Base-by-base conservation (phyloP, 1,140 invertebrate species). In the Doryteuthis pealeii region DNA sequence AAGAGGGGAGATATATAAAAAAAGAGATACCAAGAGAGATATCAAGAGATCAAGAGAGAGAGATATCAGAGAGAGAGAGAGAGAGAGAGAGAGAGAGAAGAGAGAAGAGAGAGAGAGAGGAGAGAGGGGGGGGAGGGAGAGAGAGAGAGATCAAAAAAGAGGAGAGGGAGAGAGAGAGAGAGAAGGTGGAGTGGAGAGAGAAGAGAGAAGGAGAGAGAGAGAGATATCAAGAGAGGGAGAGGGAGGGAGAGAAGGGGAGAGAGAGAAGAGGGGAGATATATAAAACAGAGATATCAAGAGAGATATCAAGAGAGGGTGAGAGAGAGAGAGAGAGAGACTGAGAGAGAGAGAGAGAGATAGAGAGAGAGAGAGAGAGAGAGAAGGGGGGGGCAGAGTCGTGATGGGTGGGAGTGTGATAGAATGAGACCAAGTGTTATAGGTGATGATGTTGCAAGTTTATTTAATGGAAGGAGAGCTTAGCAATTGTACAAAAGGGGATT, bases 1-100 rank as follows among this genome's bases (percentile, higher is more conserved):
- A 31, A 15, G 22, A 31, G 18, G 18, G 12, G 4, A 28, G 12
- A 10, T 28, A 69, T 31, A 31, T 28, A 69, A 32, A 58, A 32
- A 8, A 6, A 30, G 68, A 1, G 30, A 40, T 5, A 30, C 4
- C 74, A 68, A 3, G 32, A 77, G 76, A 68, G 73, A 33, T 77
- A 77, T 49, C 43, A 32, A 71, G 49, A 58, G 8, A 75, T 77
- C 31, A 70, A 75, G 43, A 43, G 70, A 33, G 73, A 71, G 66
- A 73, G 74, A 4, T 74, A 65, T 26, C 58, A 74, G 35, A 68
- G 45, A 68, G 28, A 40, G 65, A 74, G 10, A 74, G 72, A 68
- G 31, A 68, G 35, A 68, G 10, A 74, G 65, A 67, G 18, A 12
- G 26, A 15, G 54, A 35, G 31, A 35, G 49, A 33, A 33, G 26